A percentile compares a stretch with the other conserved stretches of the same genome.
These are phyloP conservation scores for Mormyrus proboscirostris DNA, from an alignment of 2,797 vertebrate genomes.

Conservation along the genomic window DNA sequence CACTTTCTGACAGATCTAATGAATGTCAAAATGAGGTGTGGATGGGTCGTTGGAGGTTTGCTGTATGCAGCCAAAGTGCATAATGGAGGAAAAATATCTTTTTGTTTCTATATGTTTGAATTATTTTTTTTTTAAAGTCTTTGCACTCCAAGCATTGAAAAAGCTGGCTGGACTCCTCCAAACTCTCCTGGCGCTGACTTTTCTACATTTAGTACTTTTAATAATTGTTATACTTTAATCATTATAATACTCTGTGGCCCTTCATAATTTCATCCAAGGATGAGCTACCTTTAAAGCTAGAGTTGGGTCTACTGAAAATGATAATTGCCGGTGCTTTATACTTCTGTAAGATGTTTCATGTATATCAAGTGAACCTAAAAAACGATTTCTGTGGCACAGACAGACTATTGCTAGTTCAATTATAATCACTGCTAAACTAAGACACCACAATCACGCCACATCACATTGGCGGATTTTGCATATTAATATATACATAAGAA, in stretches of 20 bases:
- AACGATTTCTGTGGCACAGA: neutral
- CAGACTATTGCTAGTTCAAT: neutral
- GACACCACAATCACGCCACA: neutral
- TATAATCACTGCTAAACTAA: neutral
- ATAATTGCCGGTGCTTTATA: neutral
- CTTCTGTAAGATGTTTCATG: neutral
- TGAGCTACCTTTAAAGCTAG: neutral
- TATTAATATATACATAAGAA: neutral
- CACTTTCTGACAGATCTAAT: neutral
- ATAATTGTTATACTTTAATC: neutral
- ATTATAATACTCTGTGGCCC: slow-evolving; percentile 1
- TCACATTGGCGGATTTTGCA: neutral
- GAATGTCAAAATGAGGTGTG: neutral
- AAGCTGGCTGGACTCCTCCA: neutral
- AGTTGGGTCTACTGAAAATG: neutral
- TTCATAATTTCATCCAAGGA: neutral
- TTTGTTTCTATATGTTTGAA: neutral
- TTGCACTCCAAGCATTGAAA: neutral
- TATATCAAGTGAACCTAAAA: neutral
- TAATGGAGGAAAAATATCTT: neutral
- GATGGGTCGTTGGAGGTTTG: neutral
- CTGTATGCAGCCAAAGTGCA: neutral
- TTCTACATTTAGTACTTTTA: neutral
- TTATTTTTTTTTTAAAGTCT: neutral
- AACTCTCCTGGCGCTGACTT: neutral